Evolutionary conservation across 2,888 invertebrate genomes (phyloP), one percentile per base, ranked within the genome.

Genomic region (Ophioninae sp.): DNA sequence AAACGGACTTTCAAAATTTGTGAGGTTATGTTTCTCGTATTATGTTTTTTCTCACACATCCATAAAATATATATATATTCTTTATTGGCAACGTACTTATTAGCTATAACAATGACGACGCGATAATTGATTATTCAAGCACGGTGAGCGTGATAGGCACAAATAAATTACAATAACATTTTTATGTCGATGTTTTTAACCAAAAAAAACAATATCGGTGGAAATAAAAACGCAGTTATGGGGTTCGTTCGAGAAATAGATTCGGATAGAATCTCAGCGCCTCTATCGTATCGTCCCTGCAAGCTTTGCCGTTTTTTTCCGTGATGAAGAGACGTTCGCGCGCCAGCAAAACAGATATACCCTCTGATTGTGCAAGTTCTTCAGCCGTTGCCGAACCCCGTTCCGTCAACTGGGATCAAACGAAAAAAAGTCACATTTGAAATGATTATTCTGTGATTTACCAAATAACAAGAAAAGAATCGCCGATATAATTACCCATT

Each of bases 211-310:
- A 21, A 75, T 41, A 0, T 7, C 64, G 30, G 50, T n/a, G 72
- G 39, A 68, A 56, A 41, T 20, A 61, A 64, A 61, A 57, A 20
- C 7, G 8, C 68, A 13, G 13, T 90, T 90, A 91, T 87, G 89
- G 88, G 93, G 93, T 92, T 88, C 93, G 89, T 70, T 93, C 93
- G 85, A 97, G 93, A 93, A 99, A 97, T 81, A 95, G 93, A 94
- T 99, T 99, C 0, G 98, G 97, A 94, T 97, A 99, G 93, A 99
- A 99, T 81, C 97, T 95, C 61, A 99, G 94, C 8, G 99, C 99
- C 94, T 99, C 98, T 79, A 99, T 96, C 0, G 98, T 97, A 92
- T 99, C 99, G 93, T 99, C 99, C 79, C 99, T 95, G 91, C 99
- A 99, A 2, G 98, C 95, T 89, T 96, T 94, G 0, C 98, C 99